Conservation (phyloP, 2,113 vertebrate species). For the Monarcha castaneiventris region DNA sequence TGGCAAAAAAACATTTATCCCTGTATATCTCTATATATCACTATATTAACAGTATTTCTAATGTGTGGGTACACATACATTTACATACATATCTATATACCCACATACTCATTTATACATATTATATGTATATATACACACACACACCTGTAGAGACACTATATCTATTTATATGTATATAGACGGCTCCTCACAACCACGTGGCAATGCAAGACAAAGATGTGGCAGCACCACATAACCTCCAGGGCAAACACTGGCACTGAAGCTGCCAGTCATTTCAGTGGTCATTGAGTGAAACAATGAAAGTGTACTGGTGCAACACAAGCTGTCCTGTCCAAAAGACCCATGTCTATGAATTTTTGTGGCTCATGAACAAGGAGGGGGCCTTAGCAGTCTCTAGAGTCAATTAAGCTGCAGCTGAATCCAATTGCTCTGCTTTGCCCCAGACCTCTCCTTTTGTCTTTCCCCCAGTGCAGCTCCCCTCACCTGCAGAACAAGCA, state of each 20-base stretch:
- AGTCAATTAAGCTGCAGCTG: background rate
- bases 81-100: too few relatives aligned
- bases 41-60: background rate
- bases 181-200: background rate
- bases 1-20: background rate
- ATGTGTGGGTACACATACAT: background rate
- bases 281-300: background rate
- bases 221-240: background rate
- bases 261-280: background rate
- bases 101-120: too few relatives aligned
- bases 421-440: background rate
- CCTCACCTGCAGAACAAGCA: background rate
- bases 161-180: rapidly evolving
- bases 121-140: background rate
- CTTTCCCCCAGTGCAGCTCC: background rate
- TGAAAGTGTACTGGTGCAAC: background rate
- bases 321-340: background rate
- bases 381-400: background rate
- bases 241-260: background rate
- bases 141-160: background rate
- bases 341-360: rapidly evolving
- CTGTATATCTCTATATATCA: background rate
- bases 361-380: background rate
- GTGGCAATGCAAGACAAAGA: background rate
- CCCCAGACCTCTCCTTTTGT: background rate